A percentile compares a stretch with the other conserved stretches of the same genome.
Conservation (phyloP, 2,797 vertebrate species). For the Tenualosa ilisha region DNA sequence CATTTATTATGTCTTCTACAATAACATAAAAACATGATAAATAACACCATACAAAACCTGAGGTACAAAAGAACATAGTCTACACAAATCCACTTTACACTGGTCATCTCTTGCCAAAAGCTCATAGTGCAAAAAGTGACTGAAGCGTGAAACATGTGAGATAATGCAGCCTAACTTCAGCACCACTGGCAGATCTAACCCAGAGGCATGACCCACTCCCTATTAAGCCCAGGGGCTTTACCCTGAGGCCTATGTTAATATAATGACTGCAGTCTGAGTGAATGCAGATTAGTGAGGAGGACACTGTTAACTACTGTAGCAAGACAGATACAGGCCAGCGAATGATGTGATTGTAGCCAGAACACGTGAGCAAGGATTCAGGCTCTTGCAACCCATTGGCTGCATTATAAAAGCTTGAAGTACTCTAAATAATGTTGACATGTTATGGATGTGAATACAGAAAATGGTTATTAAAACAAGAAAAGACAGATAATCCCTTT, state of each 20-base stretch:
- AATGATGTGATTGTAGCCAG: constrained; percentile 4
- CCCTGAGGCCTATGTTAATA: constrained; percentile 19
- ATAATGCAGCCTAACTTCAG: background rate
- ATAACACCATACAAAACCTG: background rate
- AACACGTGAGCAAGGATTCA: background rate
- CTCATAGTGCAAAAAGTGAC: background rate
- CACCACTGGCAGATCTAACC: constrained; percentile 20
- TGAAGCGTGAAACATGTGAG: background rate
- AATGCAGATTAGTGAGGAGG: constrained; percentile 33
- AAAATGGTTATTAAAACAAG: too few species aligned
- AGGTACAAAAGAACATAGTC: background rate
- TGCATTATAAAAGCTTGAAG: background rate
- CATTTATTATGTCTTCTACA: background rate
- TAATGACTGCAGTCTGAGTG: constrained; percentile 28
- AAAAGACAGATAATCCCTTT: background rate
- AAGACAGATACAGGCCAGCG: constrained; percentile 26
- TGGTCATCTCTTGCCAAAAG: background rate
- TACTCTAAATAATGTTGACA: background rate
- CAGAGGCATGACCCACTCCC: constrained; percentile 30
- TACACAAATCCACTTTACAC: background rate
- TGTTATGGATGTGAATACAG: too few species aligned
- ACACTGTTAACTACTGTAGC: constrained; percentile 35
- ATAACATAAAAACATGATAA: background rate
- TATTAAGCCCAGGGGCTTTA: constrained; percentile 26
- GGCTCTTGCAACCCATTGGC: background rate